These are phyloP conservation scores for Cynodonichthys magdalenae DNA, from an alignment of 2,797 vertebrate species.

Conservation along the genomic window DNA sequence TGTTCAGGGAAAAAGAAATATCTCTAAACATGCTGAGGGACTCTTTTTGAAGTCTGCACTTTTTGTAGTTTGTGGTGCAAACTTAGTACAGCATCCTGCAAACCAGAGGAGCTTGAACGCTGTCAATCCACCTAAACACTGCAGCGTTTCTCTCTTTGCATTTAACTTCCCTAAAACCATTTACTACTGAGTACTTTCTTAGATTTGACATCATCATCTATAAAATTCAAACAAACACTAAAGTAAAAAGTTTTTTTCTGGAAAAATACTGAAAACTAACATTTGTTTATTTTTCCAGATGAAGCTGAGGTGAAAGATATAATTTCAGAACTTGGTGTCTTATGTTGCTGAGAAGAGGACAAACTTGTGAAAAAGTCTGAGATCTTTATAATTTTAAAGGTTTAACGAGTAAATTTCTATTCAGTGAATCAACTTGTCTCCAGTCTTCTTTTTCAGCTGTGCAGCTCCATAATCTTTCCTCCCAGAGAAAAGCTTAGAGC, in stretches of 20 bases:
- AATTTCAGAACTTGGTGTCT: constrained; percentile 35
- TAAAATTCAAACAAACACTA: constrained; percentile 63
- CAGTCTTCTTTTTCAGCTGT: constrained; percentile 33
- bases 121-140: constrained; percentile 40
- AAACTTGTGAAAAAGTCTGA: not conserved
- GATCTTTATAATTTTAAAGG: constrained; percentile 11
- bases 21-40: constrained; percentile 42
- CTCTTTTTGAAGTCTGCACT: constrained; percentile 58
- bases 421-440: constrained; percentile 7
- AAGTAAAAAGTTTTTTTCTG: constrained; percentile 56
- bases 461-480: constrained; percentile 28
- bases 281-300: constrained; percentile 31
- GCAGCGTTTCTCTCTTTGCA: constrained; percentile 45
- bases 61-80: constrained; percentile 47
- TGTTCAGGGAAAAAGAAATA: constrained; percentile 30
- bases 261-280: constrained; percentile 48
- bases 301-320: constrained; percentile 33
- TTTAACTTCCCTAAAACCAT: constrained; percentile 69
- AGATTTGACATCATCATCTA: constrained; percentile 66
- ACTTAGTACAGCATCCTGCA: constrained; percentile 22
- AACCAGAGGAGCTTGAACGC: constrained; percentile 41
- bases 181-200: constrained; percentile 66
- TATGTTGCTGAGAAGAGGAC: constrained; percentile 5
- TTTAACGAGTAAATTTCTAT: constrained; percentile 35
- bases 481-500: constrained; percentile 32